Evolutionary conservation across 2,113 vertebrate species (phyloP), one percentile per base, ranked within the genome.

Genomic region (Nibea coibor): DNA sequence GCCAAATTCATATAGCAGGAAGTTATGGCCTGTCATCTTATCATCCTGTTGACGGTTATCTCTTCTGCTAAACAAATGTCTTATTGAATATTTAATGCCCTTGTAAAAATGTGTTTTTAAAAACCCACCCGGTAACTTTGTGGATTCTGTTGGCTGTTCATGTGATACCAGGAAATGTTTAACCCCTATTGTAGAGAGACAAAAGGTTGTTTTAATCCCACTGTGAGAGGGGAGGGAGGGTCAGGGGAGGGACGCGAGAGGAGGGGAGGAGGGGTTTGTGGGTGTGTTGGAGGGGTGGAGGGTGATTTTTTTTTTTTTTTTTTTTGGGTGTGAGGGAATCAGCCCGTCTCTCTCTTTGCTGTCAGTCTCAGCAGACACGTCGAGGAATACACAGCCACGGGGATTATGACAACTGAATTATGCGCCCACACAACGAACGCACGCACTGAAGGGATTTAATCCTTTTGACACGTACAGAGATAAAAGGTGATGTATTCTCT

Each of bases 161-260:
- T 94, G 87, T 93, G 94, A 95, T 93, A 94, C 61, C 88, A 94
- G 94, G 94, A 96, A 95, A 96, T 95, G 94, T 97, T 97, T 97
- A 96, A 97, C 95, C 94, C 83, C 93, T 89, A 96, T 97, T 98
- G 97, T 98, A 80, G 89, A 92, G 83, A 91, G 90, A 97, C 96
- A 98, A 97, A 93, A 96, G 96, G 93, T 91, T 87, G 80, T 95
- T 96, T 96, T 96, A 96, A 96, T 97, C 95, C 86, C 92, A 93
- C 93, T 93, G 95, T 91, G 95, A 95, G 95, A 90, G 87, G 69
- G 70, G 65, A 79, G 80, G 73, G 94, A 83, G 80, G 74, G 80
- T 58, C 47, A 64, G 59, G 81, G 88, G 81, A 78, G 84, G 66
- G 31, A 62, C 24, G 90, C 85, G 90, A 64, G 74, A 70, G 75